Percentiles rank a stretch among this genome's conserved stretches.
phyloP scores from a whole-genome alignment of 2,888 invertebrate species.

The Polietes domitor region DNA sequence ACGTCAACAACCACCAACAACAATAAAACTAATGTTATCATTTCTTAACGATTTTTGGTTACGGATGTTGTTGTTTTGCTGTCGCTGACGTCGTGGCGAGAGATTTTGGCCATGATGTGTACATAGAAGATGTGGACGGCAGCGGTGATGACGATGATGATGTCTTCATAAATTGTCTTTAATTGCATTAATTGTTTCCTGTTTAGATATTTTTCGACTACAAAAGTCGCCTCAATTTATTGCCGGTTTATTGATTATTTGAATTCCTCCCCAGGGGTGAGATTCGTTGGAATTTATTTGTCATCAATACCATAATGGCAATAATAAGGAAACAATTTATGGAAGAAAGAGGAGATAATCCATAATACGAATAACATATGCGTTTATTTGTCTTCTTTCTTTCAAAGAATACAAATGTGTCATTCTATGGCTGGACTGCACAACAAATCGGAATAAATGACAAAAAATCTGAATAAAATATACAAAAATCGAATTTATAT shows the following conservation, averaged over 20 bases:
- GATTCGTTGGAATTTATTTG: neutral
- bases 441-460: too few relatives aligned
- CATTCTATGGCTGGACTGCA: too few relatives aligned
- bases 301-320: neutral
- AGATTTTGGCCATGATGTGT: neutral
- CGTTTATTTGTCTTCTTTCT: too few relatives aligned
- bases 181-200: slow-evolving; percentile 47
- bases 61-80: too few relatives aligned
- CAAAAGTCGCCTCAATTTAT: neutral
- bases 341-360: too few relatives aligned
- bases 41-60: neutral
- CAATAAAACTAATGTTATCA: neutral
- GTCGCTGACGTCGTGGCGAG: neutral
- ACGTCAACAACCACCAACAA: too few relatives aligned
- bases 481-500: too few relatives aligned
- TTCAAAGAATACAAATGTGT: too few relatives aligned
- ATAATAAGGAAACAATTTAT: too few relatives aligned
- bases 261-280: neutral
- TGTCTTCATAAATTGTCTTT: slow-evolving; percentile 46
- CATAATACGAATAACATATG: too few relatives aligned
- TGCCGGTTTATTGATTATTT: neutral
- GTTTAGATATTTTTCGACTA: slow-evolving; percentile 35
- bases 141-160: neutral
- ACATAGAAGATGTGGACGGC: neutral
- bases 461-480: too few relatives aligned